Evolutionary conservation across 2,113 vertebrate genomes (phyloP).

Genomic region (Rhombomys opimus): DNA sequence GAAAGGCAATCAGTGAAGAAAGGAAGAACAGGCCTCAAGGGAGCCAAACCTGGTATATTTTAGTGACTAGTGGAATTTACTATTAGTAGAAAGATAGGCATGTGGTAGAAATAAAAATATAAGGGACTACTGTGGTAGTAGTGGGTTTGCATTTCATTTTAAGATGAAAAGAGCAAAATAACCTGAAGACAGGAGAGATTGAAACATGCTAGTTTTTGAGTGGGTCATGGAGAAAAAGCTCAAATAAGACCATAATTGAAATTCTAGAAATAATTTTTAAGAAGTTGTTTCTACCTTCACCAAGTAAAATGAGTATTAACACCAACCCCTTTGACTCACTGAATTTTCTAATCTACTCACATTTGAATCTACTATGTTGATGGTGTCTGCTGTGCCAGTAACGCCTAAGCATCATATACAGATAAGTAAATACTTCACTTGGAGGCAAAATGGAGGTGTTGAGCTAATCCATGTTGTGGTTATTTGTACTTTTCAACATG

Average conservation of each 20-base stretch:
- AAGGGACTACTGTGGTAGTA: neutral
- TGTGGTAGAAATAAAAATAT: neutral
- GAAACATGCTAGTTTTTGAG: neutral
- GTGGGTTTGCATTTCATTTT: neutral
- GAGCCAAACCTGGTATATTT: neutral
- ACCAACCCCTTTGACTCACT: neutral
- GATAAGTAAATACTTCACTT: neutral
- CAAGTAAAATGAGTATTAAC: conserved; percentile 10
- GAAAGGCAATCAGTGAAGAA: neutral
- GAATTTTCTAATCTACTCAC: neutral
- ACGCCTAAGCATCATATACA: neutral
- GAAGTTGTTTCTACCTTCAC: conserved; percentile 12
- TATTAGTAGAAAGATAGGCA: neutral
- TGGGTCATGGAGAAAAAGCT: neutral
- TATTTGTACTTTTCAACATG: conserved; percentile 35
- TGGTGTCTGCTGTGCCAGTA: neutral
- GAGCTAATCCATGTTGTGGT: neutral
- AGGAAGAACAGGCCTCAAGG: neutral
- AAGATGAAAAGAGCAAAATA: neutral
- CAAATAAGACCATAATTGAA: neutral
- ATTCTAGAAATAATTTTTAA: conserved; percentile 15
- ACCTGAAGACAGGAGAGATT: neutral
- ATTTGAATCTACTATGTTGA: neutral
- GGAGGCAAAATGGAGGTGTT: conserved; percentile 16
- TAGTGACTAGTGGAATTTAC: neutral